A percentile compares a stretch with the other conserved stretches of the same genome.
These are phyloP conservation scores for Rhinoptilus africanus DNA, from an alignment of 2,113 vertebrate genomes.

Conservation along the genomic window DNA sequence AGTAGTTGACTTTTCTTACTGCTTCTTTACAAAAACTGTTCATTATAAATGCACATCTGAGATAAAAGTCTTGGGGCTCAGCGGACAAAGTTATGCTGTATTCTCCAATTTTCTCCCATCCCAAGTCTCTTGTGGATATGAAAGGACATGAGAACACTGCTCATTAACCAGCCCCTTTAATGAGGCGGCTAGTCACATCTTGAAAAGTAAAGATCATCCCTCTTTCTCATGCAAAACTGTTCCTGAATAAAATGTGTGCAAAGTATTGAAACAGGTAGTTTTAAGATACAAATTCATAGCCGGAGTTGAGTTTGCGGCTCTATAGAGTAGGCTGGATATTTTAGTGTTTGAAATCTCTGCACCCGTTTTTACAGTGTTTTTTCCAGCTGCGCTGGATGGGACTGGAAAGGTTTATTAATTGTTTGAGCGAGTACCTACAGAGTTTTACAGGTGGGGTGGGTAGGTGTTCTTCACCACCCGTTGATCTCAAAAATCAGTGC, in stretches of 20 bases:
- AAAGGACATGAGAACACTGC: background rate
- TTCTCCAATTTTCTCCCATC: background rate
- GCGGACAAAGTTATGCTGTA: background rate
- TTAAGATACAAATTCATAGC: background rate
- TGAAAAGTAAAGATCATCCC: background rate
- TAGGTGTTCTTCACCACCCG: background rate
- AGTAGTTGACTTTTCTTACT: background rate
- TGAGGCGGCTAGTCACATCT: background rate
- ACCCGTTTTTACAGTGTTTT: background rate
- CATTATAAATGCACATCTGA: background rate
- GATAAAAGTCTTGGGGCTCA: background rate
- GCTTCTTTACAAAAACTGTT: background rate
- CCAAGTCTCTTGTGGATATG: background rate
- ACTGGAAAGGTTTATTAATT: background rate
- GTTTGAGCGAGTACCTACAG: background rate
- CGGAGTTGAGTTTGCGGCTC: background rate
- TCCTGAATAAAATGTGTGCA: background rate
- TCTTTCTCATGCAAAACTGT: background rate
- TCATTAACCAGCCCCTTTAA: background rate
- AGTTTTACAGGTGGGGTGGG: background rate
- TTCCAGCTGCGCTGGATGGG: background rate
- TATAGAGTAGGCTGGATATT: background rate
- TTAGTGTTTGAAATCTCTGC: background rate
- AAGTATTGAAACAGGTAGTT: fast-evolving
- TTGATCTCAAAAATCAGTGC: background rate